Conservation (phyloP, 2,888 invertebrate species). For the Fragum whitleyi region DNA sequence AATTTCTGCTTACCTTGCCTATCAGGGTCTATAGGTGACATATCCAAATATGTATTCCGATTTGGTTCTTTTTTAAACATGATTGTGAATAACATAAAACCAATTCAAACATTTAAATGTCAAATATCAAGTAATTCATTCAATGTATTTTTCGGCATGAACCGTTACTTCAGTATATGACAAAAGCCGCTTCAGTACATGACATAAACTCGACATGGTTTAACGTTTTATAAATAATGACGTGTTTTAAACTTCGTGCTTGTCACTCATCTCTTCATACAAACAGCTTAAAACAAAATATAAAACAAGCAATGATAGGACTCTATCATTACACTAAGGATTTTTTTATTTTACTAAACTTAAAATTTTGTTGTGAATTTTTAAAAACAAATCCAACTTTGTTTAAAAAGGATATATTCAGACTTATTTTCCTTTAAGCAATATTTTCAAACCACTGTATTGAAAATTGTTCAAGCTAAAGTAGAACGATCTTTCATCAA, state of each 20-base stretch:
- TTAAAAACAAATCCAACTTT: too few relatives aligned
- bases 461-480: too few relatives aligned
- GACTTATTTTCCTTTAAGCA: too few relatives aligned
- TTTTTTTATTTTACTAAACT: too few relatives aligned
- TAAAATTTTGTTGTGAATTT: too few relatives aligned
- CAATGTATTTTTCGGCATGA: neutral
- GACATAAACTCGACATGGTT: neutral
- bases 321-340: too few relatives aligned
- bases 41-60: conserved; percentile 10
- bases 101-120: neutral
- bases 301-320: too few relatives aligned
- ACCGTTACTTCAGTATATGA: neutral
- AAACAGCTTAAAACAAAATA: too few relatives aligned
- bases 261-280: too few relatives aligned
- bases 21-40: conserved; percentile 10
- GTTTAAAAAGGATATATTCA: too few relatives aligned
- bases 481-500: too few relatives aligned
- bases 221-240: neutral
- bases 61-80: conserved; percentile 11
- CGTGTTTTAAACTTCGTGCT: neutral
- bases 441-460: too few relatives aligned
- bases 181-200: neutral
- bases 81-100: neutral
- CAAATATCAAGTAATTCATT: conserved; percentile 5
- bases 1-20: conserved; percentile 8